Conservation (phyloP, 2,888 invertebrate genomes). For the Coremacera marginata region DNA sequence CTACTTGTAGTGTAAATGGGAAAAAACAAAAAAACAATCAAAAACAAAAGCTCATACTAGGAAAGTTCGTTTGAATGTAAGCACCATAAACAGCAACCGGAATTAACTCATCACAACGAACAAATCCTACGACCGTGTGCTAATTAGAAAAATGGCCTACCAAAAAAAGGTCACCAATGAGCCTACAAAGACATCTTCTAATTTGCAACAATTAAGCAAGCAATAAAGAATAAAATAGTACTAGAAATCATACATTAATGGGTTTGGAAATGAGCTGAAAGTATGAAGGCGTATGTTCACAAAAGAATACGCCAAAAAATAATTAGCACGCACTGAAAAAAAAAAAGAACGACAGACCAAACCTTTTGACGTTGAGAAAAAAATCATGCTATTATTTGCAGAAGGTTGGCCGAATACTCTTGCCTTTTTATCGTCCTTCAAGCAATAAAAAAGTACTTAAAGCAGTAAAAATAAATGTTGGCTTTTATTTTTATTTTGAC, state of each 20-base stretch:
- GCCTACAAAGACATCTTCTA: conserved; percentile 50
- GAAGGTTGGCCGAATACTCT: neutral
- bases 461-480: neutral
- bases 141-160: too few relatives aligned
- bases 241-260: conserved; percentile 26
- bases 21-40: too few relatives aligned
- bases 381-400: neutral
- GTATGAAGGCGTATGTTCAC: neutral
- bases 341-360: conserved; percentile 21
- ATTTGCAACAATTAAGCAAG: conserved; percentile 59
- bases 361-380: neutral
- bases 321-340: neutral
- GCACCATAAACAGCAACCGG: too few relatives aligned
- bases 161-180: neutral
- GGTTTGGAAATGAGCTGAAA: neutral
- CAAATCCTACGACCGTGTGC: conserved; percentile 30
- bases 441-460: neutral
- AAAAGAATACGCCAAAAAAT: neutral
- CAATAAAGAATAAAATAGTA: conserved; percentile 22
- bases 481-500: neutral
- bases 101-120: conserved; percentile 31
- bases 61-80: neutral
- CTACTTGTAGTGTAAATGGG: too few relatives aligned
- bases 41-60: neutral
- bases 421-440: neutral